Percentiles rank a stretch among this genome's conserved stretches.
Conservation (phyloP, 2,888 invertebrate genomes). For the Amphimallon solstitiale region DNA sequence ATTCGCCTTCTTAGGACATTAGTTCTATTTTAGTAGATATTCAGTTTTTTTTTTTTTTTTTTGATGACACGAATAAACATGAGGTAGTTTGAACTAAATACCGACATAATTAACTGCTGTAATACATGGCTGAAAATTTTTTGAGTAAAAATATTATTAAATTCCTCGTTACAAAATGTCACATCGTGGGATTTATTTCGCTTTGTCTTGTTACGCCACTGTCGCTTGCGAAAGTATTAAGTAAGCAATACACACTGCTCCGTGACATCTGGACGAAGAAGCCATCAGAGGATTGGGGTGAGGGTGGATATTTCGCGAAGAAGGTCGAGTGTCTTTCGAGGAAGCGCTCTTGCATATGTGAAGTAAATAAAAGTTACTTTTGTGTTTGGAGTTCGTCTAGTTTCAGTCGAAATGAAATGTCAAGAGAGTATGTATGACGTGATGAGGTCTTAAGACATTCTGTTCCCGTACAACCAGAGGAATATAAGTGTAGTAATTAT, state of each 20-base stretch:
- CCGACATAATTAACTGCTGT: too few species aligned
- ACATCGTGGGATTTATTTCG: too few species aligned
- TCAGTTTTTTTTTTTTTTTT: too few species aligned
- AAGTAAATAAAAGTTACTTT: slow-evolving; percentile 11
- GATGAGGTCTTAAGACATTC: not conserved
- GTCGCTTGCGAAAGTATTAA: not conserved
- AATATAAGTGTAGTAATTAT: too few species aligned
- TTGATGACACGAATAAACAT: too few species aligned
- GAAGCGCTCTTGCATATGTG: slow-evolving; percentile 1
- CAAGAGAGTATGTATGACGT: not conserved
- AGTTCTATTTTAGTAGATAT: too few species aligned
- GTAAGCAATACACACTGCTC: not conserved
- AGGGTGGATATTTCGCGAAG: not conserved
- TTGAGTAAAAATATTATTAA: too few species aligned
- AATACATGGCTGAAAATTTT: too few species aligned
- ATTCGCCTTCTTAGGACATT: too few species aligned
- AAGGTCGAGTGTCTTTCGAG: slow-evolving; percentile 12
- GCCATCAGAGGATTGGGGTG: not conserved
- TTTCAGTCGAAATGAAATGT: not conserved
- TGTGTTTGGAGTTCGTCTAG: not conserved
- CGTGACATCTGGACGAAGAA: not conserved
- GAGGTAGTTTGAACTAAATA: too few species aligned
- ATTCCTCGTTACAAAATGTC: too few species aligned
- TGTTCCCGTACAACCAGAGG: too few species aligned
- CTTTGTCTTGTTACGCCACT: not conserved